Evolutionary conservation across 2,797 vertebrate genomes (phyloP).

Genomic region (Smutsia gigantea): DNA sequence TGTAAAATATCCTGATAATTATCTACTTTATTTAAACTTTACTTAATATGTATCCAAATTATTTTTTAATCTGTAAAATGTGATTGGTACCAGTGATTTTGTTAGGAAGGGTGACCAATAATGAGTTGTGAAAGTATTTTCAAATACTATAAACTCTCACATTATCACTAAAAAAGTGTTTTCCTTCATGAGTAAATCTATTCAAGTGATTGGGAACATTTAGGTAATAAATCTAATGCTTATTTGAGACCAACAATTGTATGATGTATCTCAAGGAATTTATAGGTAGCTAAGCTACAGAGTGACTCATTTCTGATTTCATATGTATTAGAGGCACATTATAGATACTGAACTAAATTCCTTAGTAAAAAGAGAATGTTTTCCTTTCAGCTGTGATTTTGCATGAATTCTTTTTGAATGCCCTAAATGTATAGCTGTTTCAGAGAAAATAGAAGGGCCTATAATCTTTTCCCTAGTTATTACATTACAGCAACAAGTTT

Average conservation of each 20-base stretch:
- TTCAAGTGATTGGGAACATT: neutral
- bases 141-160: neutral
- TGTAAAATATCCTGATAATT: slow-evolving; percentile 8
- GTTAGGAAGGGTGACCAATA: neutral
- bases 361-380: neutral
- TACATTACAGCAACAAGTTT: neutral
- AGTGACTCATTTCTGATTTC: slow-evolving; percentile 25
- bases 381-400: slow-evolving; percentile 53
- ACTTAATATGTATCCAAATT: slow-evolving; percentile 22
- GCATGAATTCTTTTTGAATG: neutral
- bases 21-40: slow-evolving; percentile 8
- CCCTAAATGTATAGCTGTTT: neutral
- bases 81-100: neutral
- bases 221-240: slow-evolving; percentile 3
- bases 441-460: neutral
- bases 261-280: neutral
- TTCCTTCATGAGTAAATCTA: neutral
- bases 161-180: neutral
- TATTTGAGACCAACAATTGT: slow-evolving; percentile 1
- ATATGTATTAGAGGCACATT: neutral
- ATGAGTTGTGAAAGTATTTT: slow-evolving; percentile 45
- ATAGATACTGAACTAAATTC: slow-evolving; percentile 40
- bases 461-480: neutral
- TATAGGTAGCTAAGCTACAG: neutral
- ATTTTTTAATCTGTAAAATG: slow-evolving; percentile 39